Evolutionary conservation across 1,140 invertebrate genomes (phyloP), one percentile per base, ranked within the genome.

Genomic region (Scaptomyza hsui): DNA sequence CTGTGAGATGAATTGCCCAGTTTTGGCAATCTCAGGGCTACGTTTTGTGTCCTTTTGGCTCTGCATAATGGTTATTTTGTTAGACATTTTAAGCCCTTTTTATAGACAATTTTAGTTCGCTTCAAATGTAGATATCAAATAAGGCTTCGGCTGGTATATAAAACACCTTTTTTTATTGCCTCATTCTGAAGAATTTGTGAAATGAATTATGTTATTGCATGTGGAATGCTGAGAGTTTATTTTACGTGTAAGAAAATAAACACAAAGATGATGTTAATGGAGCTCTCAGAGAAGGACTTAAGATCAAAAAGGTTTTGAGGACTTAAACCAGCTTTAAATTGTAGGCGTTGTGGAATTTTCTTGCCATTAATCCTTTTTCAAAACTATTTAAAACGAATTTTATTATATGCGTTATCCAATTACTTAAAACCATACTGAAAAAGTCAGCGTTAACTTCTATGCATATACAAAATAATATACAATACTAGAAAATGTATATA

Each of bases 31-130:
- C 37, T 15, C 5, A 53, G 6, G n/a, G 18, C 18, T 3, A 10
- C 32, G 26, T 47, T 47, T 45, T 13, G 51, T 18, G 51, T 21
- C 32, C 51, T 48, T 55, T 62, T 76, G 39, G 71, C 67, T 73
- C 74, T 74, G 75, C 77, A 75, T 80, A 80, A 80, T 80, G 77
- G 77, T 60, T 75, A 72, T 80, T 63, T 63, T 21, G 72, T 72
- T 29, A 48, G 68, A 35, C 60, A 48, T 76, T 72, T 29, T 75
- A 55, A 80, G 68, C 67, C 69, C 63, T 64, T 75, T 80, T 80
- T 80, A 80, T 80, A 75, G 76, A 44, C 76, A 55, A 9, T 47
- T 70, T 78, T 70, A 60, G 75, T 65, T 69, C 29, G 15, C 57
- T 48, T 44, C 35, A 49, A 61, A 53, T 35, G 13, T 16, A 60